phyloP scores from a whole-genome alignment of 2,113 vertebrate species.

The Thomomys bottae region DNA sequence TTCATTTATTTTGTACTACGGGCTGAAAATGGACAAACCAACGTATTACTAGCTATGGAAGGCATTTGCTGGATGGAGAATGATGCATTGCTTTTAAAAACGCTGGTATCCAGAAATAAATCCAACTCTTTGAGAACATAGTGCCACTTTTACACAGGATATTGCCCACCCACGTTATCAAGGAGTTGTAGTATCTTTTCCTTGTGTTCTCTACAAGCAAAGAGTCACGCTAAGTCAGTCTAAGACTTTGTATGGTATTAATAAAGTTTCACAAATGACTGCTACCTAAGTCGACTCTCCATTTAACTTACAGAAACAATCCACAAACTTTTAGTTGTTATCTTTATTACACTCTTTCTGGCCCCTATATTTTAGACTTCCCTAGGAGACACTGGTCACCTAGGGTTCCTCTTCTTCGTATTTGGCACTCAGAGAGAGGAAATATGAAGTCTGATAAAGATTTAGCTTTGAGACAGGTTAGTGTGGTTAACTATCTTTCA shows the following conservation, averaged over 20 bases:
- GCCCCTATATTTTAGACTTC: background rate
- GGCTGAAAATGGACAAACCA: slow-evolving; percentile 49
- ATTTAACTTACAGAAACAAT: background rate
- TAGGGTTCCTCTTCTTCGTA: background rate
- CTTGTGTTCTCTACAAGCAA: slow-evolving; percentile 45
- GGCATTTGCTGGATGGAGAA: slow-evolving; percentile 66
- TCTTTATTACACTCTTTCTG: background rate
- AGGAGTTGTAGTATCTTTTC: background rate
- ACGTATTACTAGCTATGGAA: background rate
- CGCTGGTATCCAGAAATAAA: slow-evolving; percentile 66
- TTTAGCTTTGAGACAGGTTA: background rate
- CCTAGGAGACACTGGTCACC: background rate
- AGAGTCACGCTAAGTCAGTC: background rate
- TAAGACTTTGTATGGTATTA: background rate
- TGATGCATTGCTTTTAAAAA: slow-evolving; percentile 69
- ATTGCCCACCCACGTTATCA: slow-evolving; percentile 6
- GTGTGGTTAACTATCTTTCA: background rate
- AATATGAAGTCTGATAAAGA: background rate
- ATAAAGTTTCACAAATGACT: background rate
- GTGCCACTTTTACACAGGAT: slow-evolving; percentile 13
- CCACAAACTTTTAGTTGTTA: background rate
- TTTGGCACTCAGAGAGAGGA: background rate
- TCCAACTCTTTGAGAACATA: slow-evolving; percentile 21
- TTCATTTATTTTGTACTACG: slow-evolving; percentile 72
- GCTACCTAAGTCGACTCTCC: background rate